Evolutionary conservation across 2,797 vertebrate genomes (phyloP).

Genomic region (Acrossocheilus wenchowensis): DNA sequence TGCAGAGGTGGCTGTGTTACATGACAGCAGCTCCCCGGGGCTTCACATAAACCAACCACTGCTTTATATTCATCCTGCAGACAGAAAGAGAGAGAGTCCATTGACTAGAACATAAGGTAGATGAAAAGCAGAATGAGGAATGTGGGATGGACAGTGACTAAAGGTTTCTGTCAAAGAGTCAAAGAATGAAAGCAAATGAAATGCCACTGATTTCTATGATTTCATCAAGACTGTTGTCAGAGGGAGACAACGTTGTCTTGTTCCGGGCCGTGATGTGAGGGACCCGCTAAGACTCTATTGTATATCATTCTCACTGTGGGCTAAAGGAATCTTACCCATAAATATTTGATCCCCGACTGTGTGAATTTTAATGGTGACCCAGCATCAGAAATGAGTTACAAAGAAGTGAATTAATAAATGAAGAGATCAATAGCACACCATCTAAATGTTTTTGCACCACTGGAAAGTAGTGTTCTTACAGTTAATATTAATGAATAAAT

Average conservation of each 20-base stretch:
- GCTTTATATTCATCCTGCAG: conserved; percentile 19
- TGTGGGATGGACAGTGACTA: background rate
- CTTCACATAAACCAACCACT: background rate
- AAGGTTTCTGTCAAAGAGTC: background rate
- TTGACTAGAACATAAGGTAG: background rate
- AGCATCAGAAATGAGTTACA: background rate
- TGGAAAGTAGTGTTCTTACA: background rate
- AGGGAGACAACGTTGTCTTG: background rate
- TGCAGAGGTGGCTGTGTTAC: conserved; percentile 17
- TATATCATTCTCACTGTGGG: background rate
- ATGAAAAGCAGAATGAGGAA: conserved; percentile 22
- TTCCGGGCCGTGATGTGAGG: background rate
- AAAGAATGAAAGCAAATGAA: background rate
- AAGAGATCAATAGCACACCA: background rate
- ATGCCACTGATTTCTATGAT: background rate
- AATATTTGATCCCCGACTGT: background rate
- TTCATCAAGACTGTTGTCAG: background rate
- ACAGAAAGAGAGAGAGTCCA: background rate
- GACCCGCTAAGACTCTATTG: background rate
- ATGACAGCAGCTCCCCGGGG: background rate
- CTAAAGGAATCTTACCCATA: background rate
- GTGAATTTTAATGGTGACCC: background rate
- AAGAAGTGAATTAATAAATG: background rate
- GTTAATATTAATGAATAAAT: background rate
- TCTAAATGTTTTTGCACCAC: background rate